These are phyloP conservation scores for Temnopleurus reevesii DNA, from an alignment of 53 echinoderm and acorn worm species.

Conservation along the genomic window DNA sequence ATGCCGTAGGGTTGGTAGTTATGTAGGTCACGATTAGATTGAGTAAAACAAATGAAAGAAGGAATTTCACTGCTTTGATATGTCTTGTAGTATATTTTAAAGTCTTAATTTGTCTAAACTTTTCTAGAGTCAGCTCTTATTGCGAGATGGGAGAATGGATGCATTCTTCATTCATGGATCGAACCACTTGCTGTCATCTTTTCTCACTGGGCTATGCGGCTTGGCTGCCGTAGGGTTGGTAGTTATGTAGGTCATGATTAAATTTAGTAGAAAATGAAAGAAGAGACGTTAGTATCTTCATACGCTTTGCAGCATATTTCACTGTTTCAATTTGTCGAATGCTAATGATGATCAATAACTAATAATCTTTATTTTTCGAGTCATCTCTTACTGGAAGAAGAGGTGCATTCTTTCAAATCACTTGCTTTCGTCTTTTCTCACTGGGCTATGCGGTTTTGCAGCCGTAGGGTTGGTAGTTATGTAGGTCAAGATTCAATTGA, in stretches of 20 bases:
- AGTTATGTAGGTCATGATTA: slow-evolving; percentile 5
- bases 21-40: slow-evolving; percentile 13
- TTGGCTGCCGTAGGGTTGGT: not conserved
- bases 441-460: not conserved
- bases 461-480: not conserved
- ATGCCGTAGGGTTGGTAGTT: not conserved
- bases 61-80: too few species aligned
- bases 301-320: too few species aligned
- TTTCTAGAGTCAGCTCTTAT: not conserved
- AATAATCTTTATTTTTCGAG: too few species aligned
- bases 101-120: too few species aligned
- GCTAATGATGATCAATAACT: too few species aligned
- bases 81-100: too few species aligned
- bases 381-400: not conserved
- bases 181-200: not conserved
- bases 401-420: slow-evolving; percentile 8
- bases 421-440: not conserved
- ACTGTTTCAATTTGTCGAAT: too few species aligned
- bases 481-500: too few species aligned
- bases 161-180: not conserved
- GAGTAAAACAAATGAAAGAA: too few species aligned
- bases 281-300: too few species aligned
- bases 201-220: not conserved
- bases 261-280: too few species aligned
- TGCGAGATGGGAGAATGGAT: not conserved